These are phyloP conservation scores for Bedellia somnulentella DNA, from an alignment of 2,888 invertebrate species.

Conservation along the genomic window DNA sequence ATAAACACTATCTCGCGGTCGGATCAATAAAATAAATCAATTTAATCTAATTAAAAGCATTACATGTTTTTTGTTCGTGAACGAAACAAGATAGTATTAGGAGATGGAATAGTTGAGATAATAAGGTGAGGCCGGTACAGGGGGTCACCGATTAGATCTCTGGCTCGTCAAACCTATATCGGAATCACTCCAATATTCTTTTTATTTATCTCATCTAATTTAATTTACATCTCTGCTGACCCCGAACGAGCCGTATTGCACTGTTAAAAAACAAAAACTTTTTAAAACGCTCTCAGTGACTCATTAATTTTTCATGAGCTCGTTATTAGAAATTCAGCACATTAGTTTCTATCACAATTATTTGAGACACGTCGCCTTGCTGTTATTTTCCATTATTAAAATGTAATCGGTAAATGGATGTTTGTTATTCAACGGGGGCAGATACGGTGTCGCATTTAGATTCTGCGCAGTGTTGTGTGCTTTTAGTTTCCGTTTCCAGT, in stretches of 20 bases:
- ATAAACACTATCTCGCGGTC: constrained; percentile 30
- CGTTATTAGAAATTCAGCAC: constrained; percentile 19
- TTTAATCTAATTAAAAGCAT: constrained; percentile 62
- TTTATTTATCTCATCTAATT: constrained; percentile 57
- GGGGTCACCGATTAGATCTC: constrained; percentile 56
- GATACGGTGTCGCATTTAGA: too few relatives aligned
- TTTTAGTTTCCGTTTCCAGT: too few relatives aligned
- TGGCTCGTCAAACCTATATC: constrained; percentile 49
- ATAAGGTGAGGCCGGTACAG: constrained; percentile 35
- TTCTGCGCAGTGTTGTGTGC: too few relatives aligned
- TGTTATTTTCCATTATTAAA: constrained; percentile 1
- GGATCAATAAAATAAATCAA: constrained; percentile 54
- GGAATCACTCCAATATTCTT: constrained; percentile 32
- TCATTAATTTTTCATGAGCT: constrained; percentile 34
- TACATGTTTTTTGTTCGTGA: constrained; percentile 54
- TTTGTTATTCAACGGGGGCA: background rate
- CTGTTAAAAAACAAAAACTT: constrained; percentile 25
- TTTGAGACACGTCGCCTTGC: background rate
- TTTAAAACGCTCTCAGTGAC: constrained; percentile 22
- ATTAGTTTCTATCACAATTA: background rate
- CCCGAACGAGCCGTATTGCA: too few relatives aligned
- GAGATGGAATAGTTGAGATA: constrained; percentile 51
- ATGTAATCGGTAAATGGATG: background rate
- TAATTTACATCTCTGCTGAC: constrained; percentile 51
- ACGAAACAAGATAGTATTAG: constrained; percentile 54